phyloP scores from a whole-genome alignment of 1,140 invertebrate genomes.

The Theocolax elegans region DNA sequence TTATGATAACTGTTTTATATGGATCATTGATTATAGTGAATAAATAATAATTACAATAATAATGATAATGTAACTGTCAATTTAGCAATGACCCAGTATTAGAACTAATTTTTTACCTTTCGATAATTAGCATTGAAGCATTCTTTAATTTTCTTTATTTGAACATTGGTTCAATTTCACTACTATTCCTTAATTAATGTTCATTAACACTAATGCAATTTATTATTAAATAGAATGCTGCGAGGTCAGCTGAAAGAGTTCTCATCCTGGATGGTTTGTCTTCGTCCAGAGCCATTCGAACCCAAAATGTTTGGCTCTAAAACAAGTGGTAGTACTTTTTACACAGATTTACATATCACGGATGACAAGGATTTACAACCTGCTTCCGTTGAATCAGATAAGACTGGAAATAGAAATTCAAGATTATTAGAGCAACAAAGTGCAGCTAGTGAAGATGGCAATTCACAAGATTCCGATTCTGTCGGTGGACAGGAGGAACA shows the following conservation, averaged over 20 bases:
- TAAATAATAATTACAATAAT: too few relatives aligned
- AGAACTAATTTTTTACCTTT: neutral
- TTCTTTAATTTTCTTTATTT: constrained; percentile 18
- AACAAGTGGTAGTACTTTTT: constrained; percentile 59
- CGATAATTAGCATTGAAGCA: constrained; percentile 19
- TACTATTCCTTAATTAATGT: constrained; percentile 25
- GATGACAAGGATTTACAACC: constrained; percentile 37
- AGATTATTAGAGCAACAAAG: constrained; percentile 52
- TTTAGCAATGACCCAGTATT: constrained; percentile 23
- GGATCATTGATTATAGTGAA: too few relatives aligned
- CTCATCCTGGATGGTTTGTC: constrained; percentile 59
- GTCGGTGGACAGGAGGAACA: constrained; percentile 52
- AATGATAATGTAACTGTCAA: constrained; percentile 3
- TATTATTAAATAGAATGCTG: constrained; percentile 57
- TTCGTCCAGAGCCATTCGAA: constrained; percentile 57
- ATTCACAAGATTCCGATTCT: constrained; percentile 58
- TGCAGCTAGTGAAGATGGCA: constrained; percentile 57
- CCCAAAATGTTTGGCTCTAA: constrained; percentile 65
- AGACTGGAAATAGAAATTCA: constrained; percentile 45
- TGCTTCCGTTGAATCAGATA: constrained; percentile 30
- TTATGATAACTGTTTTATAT: too few relatives aligned
- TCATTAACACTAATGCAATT: constrained; percentile 26
- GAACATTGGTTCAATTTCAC: neutral
- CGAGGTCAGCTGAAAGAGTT: constrained; percentile 61
- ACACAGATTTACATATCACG: constrained; percentile 55